These are phyloP conservation scores for Percopsis transmontana DNA, from an alignment of 2,113 vertebrate genomes.

Conservation along the genomic window DNA sequence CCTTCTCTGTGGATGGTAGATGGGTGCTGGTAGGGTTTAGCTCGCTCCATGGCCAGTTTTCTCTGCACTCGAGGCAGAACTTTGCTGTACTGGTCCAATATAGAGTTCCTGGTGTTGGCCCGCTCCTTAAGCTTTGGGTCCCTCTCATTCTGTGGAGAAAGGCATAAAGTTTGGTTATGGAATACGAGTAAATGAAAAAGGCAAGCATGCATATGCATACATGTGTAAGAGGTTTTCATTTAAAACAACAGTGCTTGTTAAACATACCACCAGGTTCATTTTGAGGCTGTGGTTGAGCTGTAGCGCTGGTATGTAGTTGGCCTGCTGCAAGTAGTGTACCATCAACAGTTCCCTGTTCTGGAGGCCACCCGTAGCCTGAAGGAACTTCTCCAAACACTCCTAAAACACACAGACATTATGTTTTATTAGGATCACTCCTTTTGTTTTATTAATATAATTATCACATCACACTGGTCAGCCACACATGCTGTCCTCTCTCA, in stretches of 20 bases:
- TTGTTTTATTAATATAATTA: no score
- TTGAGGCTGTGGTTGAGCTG: slow-evolving; percentile 89
- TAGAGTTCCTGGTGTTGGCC: slow-evolving; percentile 86
- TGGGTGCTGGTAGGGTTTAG: slow-evolving; percentile 85
- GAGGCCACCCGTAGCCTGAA: slow-evolving; percentile 81
- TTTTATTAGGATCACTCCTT: background rate
- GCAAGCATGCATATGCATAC: no score
- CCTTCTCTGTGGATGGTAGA: slow-evolving; percentile 82
- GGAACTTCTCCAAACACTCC: slow-evolving; percentile 89
- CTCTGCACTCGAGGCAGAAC: slow-evolving; percentile 89
- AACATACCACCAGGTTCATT: slow-evolving; percentile 79
- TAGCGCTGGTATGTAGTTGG: slow-evolving; percentile 90
- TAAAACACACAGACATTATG: slow-evolving; percentile 49
- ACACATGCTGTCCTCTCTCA: slow-evolving; percentile 38
- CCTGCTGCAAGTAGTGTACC: slow-evolving; percentile 89
- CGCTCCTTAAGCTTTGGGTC: slow-evolving; percentile 87
- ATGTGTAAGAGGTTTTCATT: no score
- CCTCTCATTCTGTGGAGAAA: slow-evolving; percentile 79
- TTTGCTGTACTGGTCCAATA: slow-evolving; percentile 88
- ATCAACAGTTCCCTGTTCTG: slow-evolving; percentile 89
- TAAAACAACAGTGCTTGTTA: background rate
- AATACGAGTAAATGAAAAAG: background rate
- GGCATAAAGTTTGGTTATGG: background rate
- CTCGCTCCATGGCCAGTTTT: slow-evolving; percentile 86
- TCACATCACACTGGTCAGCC: no score